These are phyloP conservation scores for Diarsia brunnea DNA, from an alignment of 2,888 invertebrate genomes.

Conservation along the genomic window DNA sequence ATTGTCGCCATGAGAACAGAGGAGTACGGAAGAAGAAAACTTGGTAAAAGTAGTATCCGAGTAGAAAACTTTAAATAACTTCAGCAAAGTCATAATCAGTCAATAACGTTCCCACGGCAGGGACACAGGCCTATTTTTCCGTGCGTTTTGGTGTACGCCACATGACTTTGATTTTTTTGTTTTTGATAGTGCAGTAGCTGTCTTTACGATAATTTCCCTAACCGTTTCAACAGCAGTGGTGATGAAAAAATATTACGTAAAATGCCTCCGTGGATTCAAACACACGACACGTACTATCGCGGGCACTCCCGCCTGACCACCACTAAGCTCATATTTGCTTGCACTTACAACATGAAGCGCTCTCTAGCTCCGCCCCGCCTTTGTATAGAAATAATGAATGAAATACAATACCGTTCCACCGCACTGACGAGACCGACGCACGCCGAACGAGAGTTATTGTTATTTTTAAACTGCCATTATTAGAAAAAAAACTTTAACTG, in stretches of 20 bases:
- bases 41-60: background rate
- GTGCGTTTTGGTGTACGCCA: background rate
- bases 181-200: background rate
- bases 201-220: background rate
- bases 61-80: no score
- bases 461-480: no score
- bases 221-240: background rate
- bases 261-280: background rate
- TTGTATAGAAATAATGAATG: no score
- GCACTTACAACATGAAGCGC: no score
- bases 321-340: no score
- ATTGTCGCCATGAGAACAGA: background rate
- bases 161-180: background rate
- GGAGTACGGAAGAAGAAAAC: background rate
- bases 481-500: no score
- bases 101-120: background rate
- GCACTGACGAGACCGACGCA: no score
- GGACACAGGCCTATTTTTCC: background rate
- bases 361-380: no score
- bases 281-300: background rate
- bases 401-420: no score
- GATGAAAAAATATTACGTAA: background rate
- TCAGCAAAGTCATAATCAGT: no score
- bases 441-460: no score
- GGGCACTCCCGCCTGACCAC: no score